Base-by-base conservation (phyloP, 2,113 vertebrate genomes). In the Hyperoodon ampullatus region DNA sequence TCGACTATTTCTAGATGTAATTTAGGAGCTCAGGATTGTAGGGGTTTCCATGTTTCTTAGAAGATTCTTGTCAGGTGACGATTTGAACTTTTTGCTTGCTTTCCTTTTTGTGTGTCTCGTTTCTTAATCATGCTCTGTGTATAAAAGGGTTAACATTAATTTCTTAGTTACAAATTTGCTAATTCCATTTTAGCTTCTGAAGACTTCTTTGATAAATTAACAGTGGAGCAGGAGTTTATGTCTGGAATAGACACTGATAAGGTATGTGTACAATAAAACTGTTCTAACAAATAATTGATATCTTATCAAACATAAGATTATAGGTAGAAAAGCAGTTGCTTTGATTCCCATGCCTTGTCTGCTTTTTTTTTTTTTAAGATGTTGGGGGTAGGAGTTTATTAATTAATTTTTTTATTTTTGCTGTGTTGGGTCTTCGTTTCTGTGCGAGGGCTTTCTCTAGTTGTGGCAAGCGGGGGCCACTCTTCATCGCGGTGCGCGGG, bases 171-270 rank as follows among this genome's bases (percentile, higher is more conserved):
- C 61, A 88, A 5, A 47, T 96, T 55, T 96, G 75, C 68, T 92
- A 50, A 78, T 97, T 96, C 8, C 18, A 6, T 98, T 99, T 95
- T 97, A 99, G 99, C 99, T n/a, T 99, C 99, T 2, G 99, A 99
- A 98, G 99, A 99, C 81, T 99, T 99, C 98, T 99, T 99, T 96
- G 99, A 99, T 97, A 99, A 99, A 94, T 98, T 99, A 92, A 99
- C 99, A 28, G 99, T 99, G 98, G 99, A 99, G 95, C 99, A 99
- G 97, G 99, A 99, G 98, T 99, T 99, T 93, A 99, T 99, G 99
- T 99, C 99, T 15, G 99, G 99, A 95, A 99, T 99, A 68, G 99
- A 99, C 97, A 99, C 99, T 5, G 99, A 99, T 97, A 99, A 99
- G 99, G 99, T 99, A 97, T n/a, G 98, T 68, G 91, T 53, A 65